Conservation (phyloP, 2,797 vertebrate genomes). For the Centropyge bicolor region DNA sequence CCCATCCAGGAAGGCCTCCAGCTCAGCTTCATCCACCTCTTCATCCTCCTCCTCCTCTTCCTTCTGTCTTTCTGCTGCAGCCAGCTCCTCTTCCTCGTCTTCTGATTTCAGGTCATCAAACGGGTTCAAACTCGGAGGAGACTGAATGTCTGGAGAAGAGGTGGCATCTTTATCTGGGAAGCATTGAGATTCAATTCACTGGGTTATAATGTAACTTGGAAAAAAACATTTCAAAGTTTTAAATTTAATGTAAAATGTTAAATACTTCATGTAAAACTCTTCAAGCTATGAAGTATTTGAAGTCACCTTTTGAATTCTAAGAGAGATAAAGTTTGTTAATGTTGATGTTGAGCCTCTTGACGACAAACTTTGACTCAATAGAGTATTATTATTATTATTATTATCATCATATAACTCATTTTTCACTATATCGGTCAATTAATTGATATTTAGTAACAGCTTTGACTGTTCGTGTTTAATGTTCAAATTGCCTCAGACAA, state of each 20-base stretch:
- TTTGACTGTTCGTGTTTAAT: too few species aligned
- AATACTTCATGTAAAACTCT: background rate
- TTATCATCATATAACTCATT: too few species aligned
- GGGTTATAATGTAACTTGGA: fast-evolving
- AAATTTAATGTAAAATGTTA: background rate
- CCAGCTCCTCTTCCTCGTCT: slow-evolving; percentile 76
- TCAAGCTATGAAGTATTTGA: too few species aligned
- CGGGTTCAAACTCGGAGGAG: slow-evolving; percentile 74
- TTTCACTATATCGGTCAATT: too few species aligned
- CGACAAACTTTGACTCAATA: background rate
- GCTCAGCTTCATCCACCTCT: slow-evolving; percentile 80
- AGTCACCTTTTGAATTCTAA: too few species aligned
- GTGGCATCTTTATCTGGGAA: slow-evolving; percentile 86
- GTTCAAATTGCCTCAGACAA: too few species aligned
- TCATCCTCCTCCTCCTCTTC: slow-evolving; percentile 68
- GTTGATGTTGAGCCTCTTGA: background rate
- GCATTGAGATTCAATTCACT: background rate
- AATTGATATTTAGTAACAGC: too few species aligned
- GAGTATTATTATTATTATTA: too few species aligned
- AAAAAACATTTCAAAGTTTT: background rate
- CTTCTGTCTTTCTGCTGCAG: slow-evolving; percentile 46
- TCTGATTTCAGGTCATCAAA: slow-evolving; percentile 81
- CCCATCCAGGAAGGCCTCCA: slow-evolving; percentile 80
- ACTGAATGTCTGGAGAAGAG: slow-evolving; percentile 79
- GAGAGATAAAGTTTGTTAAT: background rate